A percentile compares a stretch with the other conserved stretches of the same genome.
These are phyloP conservation scores for Cinara cedri DNA, from an alignment of 2,888 invertebrate species.

Conservation along the genomic window DNA sequence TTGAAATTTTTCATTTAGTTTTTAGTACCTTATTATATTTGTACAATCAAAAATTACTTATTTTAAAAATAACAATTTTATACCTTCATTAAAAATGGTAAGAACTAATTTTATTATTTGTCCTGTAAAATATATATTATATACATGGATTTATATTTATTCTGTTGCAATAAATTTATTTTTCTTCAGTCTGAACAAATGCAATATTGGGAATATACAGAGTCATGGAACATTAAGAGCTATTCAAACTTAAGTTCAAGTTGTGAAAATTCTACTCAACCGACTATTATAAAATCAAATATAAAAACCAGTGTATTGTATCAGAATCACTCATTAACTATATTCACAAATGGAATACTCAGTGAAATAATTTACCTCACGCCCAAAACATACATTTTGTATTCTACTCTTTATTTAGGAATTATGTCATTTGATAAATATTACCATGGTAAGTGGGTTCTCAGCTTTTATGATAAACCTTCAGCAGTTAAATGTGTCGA, in stretches of 20 bases:
- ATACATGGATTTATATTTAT: no score
- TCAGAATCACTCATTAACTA: background rate
- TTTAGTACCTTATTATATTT: background rate
- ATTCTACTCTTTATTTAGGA: slow-evolving; percentile 8
- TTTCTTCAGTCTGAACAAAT: background rate
- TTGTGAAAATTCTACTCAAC: background rate
- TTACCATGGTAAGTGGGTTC: background rate
- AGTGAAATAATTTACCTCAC: background rate
- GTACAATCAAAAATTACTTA: background rate
- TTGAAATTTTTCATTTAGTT: background rate
- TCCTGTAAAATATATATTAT: background rate
- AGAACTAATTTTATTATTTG: background rate
- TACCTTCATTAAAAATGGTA: slow-evolving; percentile 11
- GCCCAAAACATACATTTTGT: slow-evolving; percentile 16
- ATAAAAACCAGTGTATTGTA: background rate
- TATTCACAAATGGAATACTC: background rate
- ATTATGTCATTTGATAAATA: slow-evolving; percentile 26
- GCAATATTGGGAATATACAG: no score
- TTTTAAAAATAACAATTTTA: no score
- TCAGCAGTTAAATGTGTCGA: background rate
- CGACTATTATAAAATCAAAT: background rate
- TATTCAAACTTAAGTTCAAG: slow-evolving; percentile 7
- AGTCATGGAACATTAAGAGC: background rate
- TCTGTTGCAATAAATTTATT: no score
- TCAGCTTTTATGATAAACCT: background rate